Evolutionary conservation across 2,888 invertebrate genomes (phyloP).

Genomic region (Volucella inanis): DNA sequence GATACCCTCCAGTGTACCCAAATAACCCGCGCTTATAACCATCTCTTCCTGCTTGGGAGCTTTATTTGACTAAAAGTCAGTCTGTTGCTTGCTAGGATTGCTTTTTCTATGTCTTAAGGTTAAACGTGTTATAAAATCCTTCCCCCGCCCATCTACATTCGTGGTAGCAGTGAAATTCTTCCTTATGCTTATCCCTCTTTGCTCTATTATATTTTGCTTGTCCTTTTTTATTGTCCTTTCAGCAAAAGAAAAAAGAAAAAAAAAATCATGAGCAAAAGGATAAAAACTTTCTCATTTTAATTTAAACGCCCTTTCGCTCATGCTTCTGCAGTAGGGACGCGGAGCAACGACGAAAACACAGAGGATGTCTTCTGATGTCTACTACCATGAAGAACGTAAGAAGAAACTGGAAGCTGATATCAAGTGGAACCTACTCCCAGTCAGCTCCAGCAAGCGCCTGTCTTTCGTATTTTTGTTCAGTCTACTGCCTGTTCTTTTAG

Average conservation of each 20-base stretch:
- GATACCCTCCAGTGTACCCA: slow-evolving; percentile 1
- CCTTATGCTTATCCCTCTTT: slow-evolving; percentile 53
- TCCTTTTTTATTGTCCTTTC: slow-evolving; percentile 72
- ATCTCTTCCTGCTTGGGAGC: slow-evolving; percentile 11
- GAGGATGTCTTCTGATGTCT: neutral
- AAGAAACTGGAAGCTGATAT: slow-evolving; percentile 16
- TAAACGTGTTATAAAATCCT: slow-evolving; percentile 70
- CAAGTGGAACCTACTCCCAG: slow-evolving; percentile 28
- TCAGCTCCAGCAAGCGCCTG: slow-evolving; percentile 56
- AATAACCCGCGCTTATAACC: neutral
- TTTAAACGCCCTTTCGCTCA: slow-evolving; percentile 62
- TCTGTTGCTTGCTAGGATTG: slow-evolving; percentile 50
- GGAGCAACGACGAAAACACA: neutral
- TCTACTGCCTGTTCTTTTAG: slow-evolving; percentile 45
- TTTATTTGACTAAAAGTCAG: slow-evolving; percentile 56
- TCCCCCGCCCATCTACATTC: neutral
- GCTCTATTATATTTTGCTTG: slow-evolving; percentile 70
- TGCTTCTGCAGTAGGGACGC: slow-evolving; percentile 15
- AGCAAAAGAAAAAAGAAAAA: slow-evolving; percentile 25
- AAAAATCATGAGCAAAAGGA: slow-evolving; percentile 48
- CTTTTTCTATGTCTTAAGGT: slow-evolving; percentile 68
- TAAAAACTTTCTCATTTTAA: slow-evolving; percentile 74
- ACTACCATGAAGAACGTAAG: neutral
- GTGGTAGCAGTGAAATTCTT: slow-evolving; percentile 40
- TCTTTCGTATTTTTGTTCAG: slow-evolving; percentile 42